Conservation (phyloP, 2,113 vertebrate genomes). For the Chunga burmeisteri region DNA sequence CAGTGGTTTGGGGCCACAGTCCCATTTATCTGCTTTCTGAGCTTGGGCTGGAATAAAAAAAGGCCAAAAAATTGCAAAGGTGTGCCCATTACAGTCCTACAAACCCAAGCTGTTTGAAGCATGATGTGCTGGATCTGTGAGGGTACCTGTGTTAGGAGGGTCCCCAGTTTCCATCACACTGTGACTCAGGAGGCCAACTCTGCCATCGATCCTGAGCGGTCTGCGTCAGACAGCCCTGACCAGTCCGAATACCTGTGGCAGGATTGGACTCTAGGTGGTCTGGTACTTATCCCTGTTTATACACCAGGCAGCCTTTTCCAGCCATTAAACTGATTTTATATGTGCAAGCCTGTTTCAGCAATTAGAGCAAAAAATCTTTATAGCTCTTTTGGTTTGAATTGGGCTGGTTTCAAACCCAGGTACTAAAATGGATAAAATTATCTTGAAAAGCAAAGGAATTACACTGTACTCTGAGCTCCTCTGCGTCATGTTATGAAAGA, state of each 20-base stretch:
- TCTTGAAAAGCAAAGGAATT: constrained; percentile 53
- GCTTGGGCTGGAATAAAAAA: neutral
- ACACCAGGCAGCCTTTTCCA: neutral
- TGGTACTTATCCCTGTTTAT: neutral
- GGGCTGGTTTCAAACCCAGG: constrained; percentile 52
- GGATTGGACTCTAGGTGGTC: neutral
- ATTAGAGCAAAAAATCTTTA: constrained; percentile 54
- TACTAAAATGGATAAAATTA: constrained; percentile 62
- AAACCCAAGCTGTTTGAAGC: neutral
- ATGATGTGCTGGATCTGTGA: neutral
- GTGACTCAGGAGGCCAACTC: neutral
- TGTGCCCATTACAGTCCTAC: no score
- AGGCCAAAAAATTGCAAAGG: neutral
- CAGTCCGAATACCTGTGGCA: neutral
- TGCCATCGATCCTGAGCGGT: fast-evolving
- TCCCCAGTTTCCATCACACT: fast-evolving
- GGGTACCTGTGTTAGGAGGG: fast-evolving
- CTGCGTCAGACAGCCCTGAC: neutral
- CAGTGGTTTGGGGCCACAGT: no score
- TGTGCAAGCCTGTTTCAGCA: constrained; percentile 32
- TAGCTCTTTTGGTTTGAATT: constrained; percentile 51
- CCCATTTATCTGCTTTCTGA: neutral
- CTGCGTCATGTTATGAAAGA: constrained; percentile 60
- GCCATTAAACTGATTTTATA: constrained; percentile 40
- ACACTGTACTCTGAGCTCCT: constrained; percentile 11